Evolutionary conservation across 2,797 vertebrate species (phyloP), one percentile per base, ranked within the genome.

Genomic region (Denticeps clupeoides): DNA sequence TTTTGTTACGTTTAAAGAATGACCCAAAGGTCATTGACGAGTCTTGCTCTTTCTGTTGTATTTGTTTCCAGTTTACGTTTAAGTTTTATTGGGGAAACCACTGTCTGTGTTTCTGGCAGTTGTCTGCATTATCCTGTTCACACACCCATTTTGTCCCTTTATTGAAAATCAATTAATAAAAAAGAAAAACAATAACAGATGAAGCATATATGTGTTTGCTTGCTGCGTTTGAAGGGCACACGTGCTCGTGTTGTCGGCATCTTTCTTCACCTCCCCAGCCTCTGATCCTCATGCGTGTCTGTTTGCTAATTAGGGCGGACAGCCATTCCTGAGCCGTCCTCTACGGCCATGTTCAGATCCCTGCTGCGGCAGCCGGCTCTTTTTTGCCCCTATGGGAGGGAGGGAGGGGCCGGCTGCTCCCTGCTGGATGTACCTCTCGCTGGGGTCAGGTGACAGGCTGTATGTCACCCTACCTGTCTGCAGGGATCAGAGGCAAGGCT

Each of bases 101-200:
- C 92, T 96, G 91, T 96, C 91, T 94, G 88, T 97, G 90, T 98
- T 94, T 93, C 90, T 91, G 90, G 89, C 92, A 97, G 92, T 94
- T 95, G 93, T 98, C 93, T 95, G 90, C 93, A 97, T 98, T 92
- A 92, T 89, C 93, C 90, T 96, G 89, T 97, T 96, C 93, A 96
- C 93, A 90, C 89, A 89, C 90, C 90, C 93, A 96, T 97, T 95
- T 93, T 97, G 91, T 97, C 94, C 91, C 90, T 96, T 96, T 95
- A 97, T 93, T 88, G 84, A 94, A 93, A 92, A 85, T 86, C 61
- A 88, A 87, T 81, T 81, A 83, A 87, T 87, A 86, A 86, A 85
- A 85, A 88, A 67, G 75, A 74, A 54, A n/a, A n/a, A n/a, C n/a
- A n/a, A n/a, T n/a, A n/a, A n/a, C n/a, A n/a, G n/a, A 60, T 56